These are phyloP conservation scores for Crax fasciolata DNA, from an alignment of 2,797 vertebrate genomes.

Conservation along the genomic window DNA sequence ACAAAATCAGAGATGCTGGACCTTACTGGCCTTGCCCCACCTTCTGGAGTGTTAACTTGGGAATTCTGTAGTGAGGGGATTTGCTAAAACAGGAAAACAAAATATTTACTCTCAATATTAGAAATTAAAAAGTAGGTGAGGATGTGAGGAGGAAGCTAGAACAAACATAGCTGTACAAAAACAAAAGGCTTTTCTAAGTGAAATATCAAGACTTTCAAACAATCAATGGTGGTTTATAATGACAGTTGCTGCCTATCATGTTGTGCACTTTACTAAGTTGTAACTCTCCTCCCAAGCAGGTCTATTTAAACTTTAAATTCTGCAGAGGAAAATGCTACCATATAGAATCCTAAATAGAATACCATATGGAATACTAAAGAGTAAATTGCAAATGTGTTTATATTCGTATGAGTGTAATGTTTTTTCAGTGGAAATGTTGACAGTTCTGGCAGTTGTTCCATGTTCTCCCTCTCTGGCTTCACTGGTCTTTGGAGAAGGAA, in stretches of 20 bases:
- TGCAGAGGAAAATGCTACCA: background rate
- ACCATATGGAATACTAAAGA: too few species aligned
- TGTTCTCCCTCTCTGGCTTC: background rate
- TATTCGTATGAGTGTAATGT: background rate
- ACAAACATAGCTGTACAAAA: too few species aligned
- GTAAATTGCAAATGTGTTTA: too few species aligned
- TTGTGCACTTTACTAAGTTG: background rate
- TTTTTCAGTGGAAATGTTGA: background rate
- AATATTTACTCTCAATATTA: too few species aligned
- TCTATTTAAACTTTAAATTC: background rate
- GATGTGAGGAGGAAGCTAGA: too few species aligned
- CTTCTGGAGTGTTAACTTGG: background rate
- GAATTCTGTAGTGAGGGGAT: too few species aligned
- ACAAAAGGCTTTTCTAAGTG: background rate
- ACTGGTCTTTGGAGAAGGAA: background rate
- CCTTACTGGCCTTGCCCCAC: background rate
- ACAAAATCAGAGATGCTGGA: background rate
- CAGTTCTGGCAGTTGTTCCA: background rate
- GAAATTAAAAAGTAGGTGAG: too few species aligned
- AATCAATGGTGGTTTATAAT: background rate
- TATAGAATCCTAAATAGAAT: too few species aligned
- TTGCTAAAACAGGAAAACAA: too few species aligned
- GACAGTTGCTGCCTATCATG: background rate
- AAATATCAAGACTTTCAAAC: background rate
- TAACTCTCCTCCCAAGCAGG: background rate